Evolutionary conservation across 2,888 invertebrate genomes (phyloP), one percentile per base, ranked within the genome.

Genomic region (Limnephilus rhombicus): DNA sequence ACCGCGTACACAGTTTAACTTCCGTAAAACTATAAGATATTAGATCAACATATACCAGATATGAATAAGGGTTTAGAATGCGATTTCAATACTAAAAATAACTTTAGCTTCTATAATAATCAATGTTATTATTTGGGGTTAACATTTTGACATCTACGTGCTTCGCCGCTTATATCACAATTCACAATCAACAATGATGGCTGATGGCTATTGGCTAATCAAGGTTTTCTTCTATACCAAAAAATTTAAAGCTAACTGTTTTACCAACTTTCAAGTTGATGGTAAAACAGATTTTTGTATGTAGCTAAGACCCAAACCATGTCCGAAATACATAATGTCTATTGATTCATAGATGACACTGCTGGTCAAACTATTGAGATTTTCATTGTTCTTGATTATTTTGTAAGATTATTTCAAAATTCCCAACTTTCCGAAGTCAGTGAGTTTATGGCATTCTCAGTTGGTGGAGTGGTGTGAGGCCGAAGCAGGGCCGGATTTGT

Each of bases 81-180:
- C 18, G 18, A 68, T 5, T 18, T 68, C 53, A 68, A 68, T 3
- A 68, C 5, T 31, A 1, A 24, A 7, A 68, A 68, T 68, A 68
- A 7, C 7, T 49, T 13, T 49, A 49, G 3, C 15, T 49, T 15
- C 3, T 49, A 15, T 13, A 0, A 15, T 15, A 49, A 49, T 49
- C 49, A 13, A 68, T 5, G 5, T 24, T 18, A 68, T 24, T 18
- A 18, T 68, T 80, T 80, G 29, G 18, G 80, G 89, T 89, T 89
- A 89, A 15, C 15, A 45, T 89, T 89, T 89, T 88, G 88, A 88
- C 53, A 12, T 88, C n/a, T 80, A 13, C 41, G 37, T 41, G 80
- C 13, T n/a, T 37, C 24, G 89, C 12, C 31, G 12, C 29, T 2
- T 45, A 45, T 12, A 45, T 5, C 45, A 45, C 45, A 41, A 41